Percentiles rank a stretch among this genome's conserved stretches.
phyloP scores from a whole-genome alignment of 2,888 invertebrate genomes.

The Phaonia tiefii region DNA sequence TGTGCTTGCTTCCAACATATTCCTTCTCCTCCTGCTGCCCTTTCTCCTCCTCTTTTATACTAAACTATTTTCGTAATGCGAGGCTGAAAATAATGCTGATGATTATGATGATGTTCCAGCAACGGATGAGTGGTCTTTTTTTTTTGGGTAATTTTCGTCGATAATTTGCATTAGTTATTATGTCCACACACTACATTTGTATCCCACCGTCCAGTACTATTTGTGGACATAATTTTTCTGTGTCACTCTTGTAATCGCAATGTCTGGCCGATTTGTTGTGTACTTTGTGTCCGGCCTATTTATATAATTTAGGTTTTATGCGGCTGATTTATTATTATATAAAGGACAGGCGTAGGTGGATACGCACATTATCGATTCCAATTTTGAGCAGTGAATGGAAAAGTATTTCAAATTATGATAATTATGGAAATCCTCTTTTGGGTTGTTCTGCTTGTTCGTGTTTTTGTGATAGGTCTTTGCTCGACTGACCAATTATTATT shows the following conservation, averaged over 20 bases:
- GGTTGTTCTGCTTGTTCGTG: slow-evolving; percentile 49
- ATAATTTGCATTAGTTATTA: slow-evolving; percentile 65
- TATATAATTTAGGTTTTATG: slow-evolving; percentile 9
- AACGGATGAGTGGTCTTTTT: slow-evolving; percentile 50
- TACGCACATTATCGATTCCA: background rate
- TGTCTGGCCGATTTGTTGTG: background rate
- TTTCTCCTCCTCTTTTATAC: background rate
- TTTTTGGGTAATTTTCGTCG: slow-evolving; percentile 53
- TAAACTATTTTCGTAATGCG: background rate
- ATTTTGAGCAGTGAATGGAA: background rate
- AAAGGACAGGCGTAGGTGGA: too few relatives aligned
- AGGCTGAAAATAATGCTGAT: background rate
- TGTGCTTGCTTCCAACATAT: too few relatives aligned
- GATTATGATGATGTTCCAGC: slow-evolving; percentile 38
- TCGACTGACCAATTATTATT: background rate
- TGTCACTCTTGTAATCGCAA: slow-evolving; percentile 2
- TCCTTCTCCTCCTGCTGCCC: background rate
- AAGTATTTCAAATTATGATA: slow-evolving; percentile 45
- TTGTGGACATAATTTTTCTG: background rate
- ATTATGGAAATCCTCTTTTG: slow-evolving; percentile 54
- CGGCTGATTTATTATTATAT: background rate
- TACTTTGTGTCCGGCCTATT: background rate
- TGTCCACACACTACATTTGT: slow-evolving; percentile 40
- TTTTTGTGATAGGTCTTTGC: background rate
- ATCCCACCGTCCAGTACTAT: background rate